Conservation (phyloP, 1,140 invertebrate genomes). For the Laupala kohalensis region DNA sequence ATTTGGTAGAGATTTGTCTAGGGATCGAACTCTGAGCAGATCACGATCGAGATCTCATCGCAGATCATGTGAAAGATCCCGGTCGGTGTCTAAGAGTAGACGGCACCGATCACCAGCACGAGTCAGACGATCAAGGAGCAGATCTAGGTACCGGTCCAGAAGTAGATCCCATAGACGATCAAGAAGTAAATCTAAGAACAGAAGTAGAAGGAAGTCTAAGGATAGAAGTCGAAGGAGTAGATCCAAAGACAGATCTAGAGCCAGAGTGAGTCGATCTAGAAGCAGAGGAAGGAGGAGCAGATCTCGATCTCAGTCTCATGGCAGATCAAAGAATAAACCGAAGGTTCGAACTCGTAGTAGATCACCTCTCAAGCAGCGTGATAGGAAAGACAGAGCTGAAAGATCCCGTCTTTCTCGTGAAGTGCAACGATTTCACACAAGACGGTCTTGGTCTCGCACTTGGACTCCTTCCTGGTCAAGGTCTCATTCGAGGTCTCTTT, state of each 20-base stretch:
- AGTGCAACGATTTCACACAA: slow-evolving; percentile 9
- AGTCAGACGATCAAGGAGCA: slow-evolving; percentile 9
- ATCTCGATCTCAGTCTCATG: slow-evolving; percentile 15
- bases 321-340: slow-evolving; percentile 26
- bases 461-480: slow-evolving; percentile 34
- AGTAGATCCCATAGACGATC: slow-evolving; percentile 22
- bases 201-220: slow-evolving; percentile 4
- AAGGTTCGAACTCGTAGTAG: slow-evolving; percentile 24
- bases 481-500: slow-evolving; percentile 31
- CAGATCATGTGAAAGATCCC: slow-evolving; percentile 7
- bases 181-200: slow-evolving; percentile 6
- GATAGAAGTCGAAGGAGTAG: slow-evolving; percentile 22
- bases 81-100: slow-evolving; percentile 6
- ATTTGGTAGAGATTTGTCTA: slow-evolving; percentile 58
- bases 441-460: slow-evolving; percentile 20
- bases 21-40: slow-evolving; percentile 19
- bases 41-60: slow-evolving; percentile 21
- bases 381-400: slow-evolving; percentile 22
- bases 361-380: slow-evolving; percentile 24
- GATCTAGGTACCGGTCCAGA: slow-evolving; percentile 29
- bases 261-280: slow-evolving; percentile 10
- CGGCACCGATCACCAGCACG: slow-evolving; percentile 1
- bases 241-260: slow-evolving; percentile 18
- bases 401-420: slow-evolving; percentile 24
- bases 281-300: slow-evolving; percentile 18